Evolutionary conservation across 2,797 vertebrate species (phyloP).

Genomic region (Rhinatrema bivittatum): DNA sequence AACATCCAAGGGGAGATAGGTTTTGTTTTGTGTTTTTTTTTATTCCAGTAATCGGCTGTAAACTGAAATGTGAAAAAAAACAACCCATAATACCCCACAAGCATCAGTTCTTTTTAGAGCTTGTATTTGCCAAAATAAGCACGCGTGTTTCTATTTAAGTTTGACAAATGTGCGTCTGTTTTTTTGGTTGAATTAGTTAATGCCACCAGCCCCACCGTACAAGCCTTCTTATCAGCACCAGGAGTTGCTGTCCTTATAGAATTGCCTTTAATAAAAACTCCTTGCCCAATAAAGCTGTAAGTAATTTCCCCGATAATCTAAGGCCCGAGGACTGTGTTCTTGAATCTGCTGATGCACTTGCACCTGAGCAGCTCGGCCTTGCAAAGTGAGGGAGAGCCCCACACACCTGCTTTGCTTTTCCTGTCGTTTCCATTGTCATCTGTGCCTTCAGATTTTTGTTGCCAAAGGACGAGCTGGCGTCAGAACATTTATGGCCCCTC

Average conservation of each 20-base stretch:
- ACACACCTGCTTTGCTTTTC: too few relatives aligned
- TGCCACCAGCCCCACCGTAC: background rate
- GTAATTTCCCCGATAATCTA: conserved; percentile 28
- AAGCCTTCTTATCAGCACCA: conserved; percentile 34
- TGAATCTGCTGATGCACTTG: too few relatives aligned
- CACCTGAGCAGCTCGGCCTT: too few relatives aligned
- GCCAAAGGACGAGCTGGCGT: too few relatives aligned
- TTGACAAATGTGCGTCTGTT: conserved; percentile 1
- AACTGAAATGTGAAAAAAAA: background rate
- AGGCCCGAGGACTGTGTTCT: conserved; percentile 6
- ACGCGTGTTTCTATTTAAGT: conserved; percentile 25
- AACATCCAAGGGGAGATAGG: too few relatives aligned
- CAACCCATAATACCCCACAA: background rate
- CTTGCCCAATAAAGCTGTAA: conserved; percentile 45
- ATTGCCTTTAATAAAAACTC: conserved; percentile 1
- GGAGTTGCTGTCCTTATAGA: conserved; percentile 26
- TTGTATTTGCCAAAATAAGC: conserved; percentile 31
- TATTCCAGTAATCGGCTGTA: conserved; percentile 12
- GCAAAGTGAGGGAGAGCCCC: too few relatives aligned
- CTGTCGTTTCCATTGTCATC: too few relatives aligned
- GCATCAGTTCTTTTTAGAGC: background rate
- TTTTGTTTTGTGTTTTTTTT: background rate
- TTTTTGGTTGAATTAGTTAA: conserved; percentile 13
- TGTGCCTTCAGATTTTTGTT: too few relatives aligned
- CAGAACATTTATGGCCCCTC: too few relatives aligned